Evolutionary conservation across 2,113 vertebrate species (phyloP), one percentile per base, ranked within the genome.

Genomic region (Sturnus vulgaris): DNA sequence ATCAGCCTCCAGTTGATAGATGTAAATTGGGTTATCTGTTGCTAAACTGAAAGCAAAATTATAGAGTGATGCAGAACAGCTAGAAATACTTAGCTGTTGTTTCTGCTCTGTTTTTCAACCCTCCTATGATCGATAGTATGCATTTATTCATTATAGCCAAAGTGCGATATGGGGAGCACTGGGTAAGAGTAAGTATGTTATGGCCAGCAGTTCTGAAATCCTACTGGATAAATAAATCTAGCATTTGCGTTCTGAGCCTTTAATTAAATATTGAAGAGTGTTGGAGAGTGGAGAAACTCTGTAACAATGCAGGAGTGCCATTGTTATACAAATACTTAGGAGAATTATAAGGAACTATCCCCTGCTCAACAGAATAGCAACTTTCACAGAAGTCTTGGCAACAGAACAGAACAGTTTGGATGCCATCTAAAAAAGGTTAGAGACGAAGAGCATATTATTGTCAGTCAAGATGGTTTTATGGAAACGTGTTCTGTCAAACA

Each of bases 401-500:
- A 30, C 46, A 70, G 47, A 83, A 47, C 17, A 30, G 72, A 92
- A 84, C 86, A 88, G 60, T 97, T 90, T 94, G 88, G 82, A 83
- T 2, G 15, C 76, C 39, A 59, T 86, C 82, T 93, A 56, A 25
- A 63, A 86, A 93, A 92, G 91, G 95, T 96, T 96, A 94, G 76
- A 95, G 77, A 95, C 4, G 5, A 93, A 75, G 60, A 94, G 27
- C 17, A 6, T 86, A 42, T 88, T 96, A 95, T 83, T 90, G 91
- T 92, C 86, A 88, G 68, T 93, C 86, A 90, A 37, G 82, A 72
- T 61, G 57, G 31, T 61, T 95, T 95, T 88, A 88, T 88, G 83
- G 60, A 93, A 93, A 86, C 28, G 7, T 88, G 52, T 81, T 85
- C 82, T 92, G 91, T 94, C 92, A 96, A 96, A 93, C 77, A 86